A percentile compares a stretch with the other conserved stretches of the same genome.
These are phyloP conservation scores for Harmothoe impar DNA, from an alignment of 2,888 invertebrate genomes.

Conservation along the genomic window DNA sequence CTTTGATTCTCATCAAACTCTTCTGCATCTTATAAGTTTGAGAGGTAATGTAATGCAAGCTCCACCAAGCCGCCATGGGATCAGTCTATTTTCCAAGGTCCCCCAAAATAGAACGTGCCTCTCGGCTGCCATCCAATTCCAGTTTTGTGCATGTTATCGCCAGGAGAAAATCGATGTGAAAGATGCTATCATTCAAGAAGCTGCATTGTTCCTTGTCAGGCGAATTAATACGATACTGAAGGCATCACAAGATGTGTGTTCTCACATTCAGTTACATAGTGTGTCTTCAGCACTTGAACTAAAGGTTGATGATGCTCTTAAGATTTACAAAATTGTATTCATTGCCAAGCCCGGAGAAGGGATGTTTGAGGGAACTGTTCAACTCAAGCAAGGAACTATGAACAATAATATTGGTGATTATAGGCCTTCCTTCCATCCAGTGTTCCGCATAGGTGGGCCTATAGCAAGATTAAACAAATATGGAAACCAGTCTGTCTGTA, in stretches of 20 bases:
- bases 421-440: too few relatives aligned
- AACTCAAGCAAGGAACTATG: background rate
- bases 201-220: background rate
- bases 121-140: background rate
- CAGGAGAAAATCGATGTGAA: background rate
- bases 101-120: background rate
- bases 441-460: background rate
- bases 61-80: background rate
- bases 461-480: slow-evolving; percentile 10
- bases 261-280: background rate
- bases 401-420: background rate
- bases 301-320: too few relatives aligned
- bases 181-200: too few relatives aligned
- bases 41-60: background rate
- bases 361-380: background rate
- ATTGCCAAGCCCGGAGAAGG: background rate
- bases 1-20: background rate
- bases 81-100: background rate
- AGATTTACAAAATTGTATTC: background rate
- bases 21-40: background rate
- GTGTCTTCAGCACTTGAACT: background rate
- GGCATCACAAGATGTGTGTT: background rate
- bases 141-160: background rate
- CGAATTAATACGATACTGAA: background rate
- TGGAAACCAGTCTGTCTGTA: background rate